Conservation (phyloP, 2,797 vertebrate genomes). For the Kryptolebias ocellatus region DNA sequence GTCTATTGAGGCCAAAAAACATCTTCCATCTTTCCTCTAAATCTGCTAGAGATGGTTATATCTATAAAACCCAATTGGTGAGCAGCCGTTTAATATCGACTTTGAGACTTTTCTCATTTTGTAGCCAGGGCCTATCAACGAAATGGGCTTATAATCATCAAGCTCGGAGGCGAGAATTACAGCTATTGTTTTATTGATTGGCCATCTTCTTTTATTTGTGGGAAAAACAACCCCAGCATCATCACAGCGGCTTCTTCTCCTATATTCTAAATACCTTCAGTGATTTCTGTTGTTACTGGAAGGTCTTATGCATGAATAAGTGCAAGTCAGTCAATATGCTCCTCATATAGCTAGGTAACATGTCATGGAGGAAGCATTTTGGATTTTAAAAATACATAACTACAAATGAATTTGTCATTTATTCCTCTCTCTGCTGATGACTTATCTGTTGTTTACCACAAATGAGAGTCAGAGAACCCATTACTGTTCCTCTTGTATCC, state of each 20-base stretch:
- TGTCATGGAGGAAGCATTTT: conserved; percentile 68
- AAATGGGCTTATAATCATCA: conserved; percentile 53
- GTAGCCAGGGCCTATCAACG: conserved; percentile 46
- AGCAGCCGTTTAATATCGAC: conserved; percentile 61
- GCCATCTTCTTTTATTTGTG: conserved; percentile 60
- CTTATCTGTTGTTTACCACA: conserved; percentile 49
- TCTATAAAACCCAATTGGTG: conserved; percentile 54
- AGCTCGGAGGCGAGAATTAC: conserved; percentile 50
- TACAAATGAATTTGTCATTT: conserved; percentile 51
- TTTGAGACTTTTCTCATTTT: conserved; percentile 72
- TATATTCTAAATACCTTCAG: conserved; percentile 42
- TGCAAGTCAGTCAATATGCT: conserved; percentile 40
- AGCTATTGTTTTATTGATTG: conserved; percentile 76
- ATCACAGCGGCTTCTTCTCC: conserved; percentile 31
- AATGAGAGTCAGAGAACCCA: conserved; percentile 22
- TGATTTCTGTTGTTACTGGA: conserved; percentile 46
- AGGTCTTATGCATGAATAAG: conserved; percentile 45
- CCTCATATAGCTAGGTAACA: conserved; percentile 10
- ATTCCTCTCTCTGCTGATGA: conserved; percentile 35
- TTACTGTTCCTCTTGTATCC: conserved; percentile 20
- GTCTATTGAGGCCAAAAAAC: conserved; percentile 36
- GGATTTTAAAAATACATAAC: conserved; percentile 44
- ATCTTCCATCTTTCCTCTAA: conserved; percentile 38
- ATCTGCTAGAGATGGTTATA: conserved; percentile 50
- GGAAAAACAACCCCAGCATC: conserved; percentile 53